Evolutionary conservation across 2,888 invertebrate genomes (phyloP), one percentile per base, ranked within the genome.

Genomic region (Mesorhabditis sp.): DNA sequence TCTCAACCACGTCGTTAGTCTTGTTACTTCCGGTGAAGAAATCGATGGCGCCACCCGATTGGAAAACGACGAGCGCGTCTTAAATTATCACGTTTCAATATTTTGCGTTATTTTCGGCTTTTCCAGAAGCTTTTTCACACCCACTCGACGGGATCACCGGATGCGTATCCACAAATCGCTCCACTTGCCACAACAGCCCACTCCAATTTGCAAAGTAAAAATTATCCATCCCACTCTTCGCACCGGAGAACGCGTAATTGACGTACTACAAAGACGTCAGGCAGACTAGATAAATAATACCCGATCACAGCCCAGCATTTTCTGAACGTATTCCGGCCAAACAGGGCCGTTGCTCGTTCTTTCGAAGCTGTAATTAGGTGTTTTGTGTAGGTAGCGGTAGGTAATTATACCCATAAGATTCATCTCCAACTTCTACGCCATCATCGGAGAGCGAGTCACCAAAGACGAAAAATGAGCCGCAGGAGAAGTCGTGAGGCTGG

Each of bases 201-300:
- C 79, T 79, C 75, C 81, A 82, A n/a, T 75, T 72, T 44, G 74
- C 75, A 62, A 82, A 82, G 66, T 82, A 82, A 65, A 80, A 81
- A 71, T 82, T 82, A 41, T 76, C 79, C 28, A 62, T 43, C 3
- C 79, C 80, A 4, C 78, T 78, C 44, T 76, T 76, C 4, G 82
- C 82, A 4, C 80, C 80, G 43, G 75, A 75, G 69, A 80, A 82
- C 4, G 82, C 82, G 62, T 75, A 79, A 74, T 82, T 82, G 5
- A 74, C 64, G 69, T 80, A 81, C 81, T 81, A 63, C 62, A 79
- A 69, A 13, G 10, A 41, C 41, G 7, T 13, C 45, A 10, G 13
- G n/a, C 15, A 28, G 50, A 44, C 28, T 69, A 13, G 5, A 50
- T 0, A 62, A n/a, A 62, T n/a, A 68, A 41, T 68, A 78, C 79